A percentile compares a stretch with the other conserved stretches of the same genome.
These are phyloP conservation scores for Sinhomidia bicolor DNA, from an alignment of 2,888 invertebrate species.

Conservation along the genomic window DNA sequence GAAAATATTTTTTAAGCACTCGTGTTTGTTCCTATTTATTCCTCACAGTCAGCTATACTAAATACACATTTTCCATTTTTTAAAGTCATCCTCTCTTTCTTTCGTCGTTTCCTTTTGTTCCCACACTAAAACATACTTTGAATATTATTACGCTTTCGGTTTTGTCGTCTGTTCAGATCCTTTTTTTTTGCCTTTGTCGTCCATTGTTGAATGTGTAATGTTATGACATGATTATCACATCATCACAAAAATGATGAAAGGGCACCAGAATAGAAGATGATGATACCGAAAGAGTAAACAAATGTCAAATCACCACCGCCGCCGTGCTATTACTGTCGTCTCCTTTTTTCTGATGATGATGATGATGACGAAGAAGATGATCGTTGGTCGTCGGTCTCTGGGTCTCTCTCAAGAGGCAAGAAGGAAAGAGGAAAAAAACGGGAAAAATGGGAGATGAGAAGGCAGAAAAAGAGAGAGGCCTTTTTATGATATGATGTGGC, in stretches of 20 bases:
- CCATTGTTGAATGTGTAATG: neutral
- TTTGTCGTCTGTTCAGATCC: neutral
- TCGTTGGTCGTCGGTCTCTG: neutral
- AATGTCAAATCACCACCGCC: conserved; percentile 41
- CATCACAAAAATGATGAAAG: neutral
- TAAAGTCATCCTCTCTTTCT: too few species aligned
- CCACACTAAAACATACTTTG: too few species aligned
- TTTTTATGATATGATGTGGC: conserved; percentile 49
- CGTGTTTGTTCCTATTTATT: too few species aligned
- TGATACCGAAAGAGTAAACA: conserved; percentile 46
- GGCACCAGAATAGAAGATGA: conserved; percentile 53
- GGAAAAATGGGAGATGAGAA: conserved; percentile 11
- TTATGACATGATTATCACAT: conserved; percentile 71
- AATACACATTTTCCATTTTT: too few species aligned
- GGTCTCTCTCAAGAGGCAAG: neutral
- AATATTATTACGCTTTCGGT: too few species aligned
- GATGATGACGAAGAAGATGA: neutral
- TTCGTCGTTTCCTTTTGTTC: too few species aligned
- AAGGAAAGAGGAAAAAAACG: neutral
- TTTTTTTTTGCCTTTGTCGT: neutral
- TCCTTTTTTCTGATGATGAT: neutral
- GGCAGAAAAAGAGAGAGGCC: neutral
- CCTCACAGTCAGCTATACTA: too few species aligned
- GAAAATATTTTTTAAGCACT: too few species aligned
- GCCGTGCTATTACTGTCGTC: neutral